phyloP scores from a whole-genome alignment of 1,140 invertebrate genomes.

The Cotesia chilonis region DNA sequence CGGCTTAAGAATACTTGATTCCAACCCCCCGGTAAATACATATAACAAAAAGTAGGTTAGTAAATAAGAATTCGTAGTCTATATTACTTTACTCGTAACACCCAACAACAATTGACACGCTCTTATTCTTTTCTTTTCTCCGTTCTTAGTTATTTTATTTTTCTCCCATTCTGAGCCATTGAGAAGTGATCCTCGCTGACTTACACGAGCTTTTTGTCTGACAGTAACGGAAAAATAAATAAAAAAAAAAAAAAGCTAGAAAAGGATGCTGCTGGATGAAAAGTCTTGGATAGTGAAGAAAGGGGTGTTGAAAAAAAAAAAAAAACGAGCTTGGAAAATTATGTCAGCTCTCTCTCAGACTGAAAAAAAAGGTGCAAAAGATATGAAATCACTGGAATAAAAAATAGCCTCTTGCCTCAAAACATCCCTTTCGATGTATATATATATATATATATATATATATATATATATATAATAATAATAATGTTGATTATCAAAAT shows the following conservation, averaged over 20 bases:
- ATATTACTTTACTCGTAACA: constrained; percentile 23
- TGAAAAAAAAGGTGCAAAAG: constrained; percentile 51
- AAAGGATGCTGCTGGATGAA: constrained; percentile 23
- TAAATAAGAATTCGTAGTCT: constrained; percentile 16
- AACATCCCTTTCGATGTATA: background rate
- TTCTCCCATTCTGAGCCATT: constrained; percentile 4
- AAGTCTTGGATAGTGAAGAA: constrained; percentile 38
- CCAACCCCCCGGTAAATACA: background rate
- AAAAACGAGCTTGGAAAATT: constrained; percentile 51
- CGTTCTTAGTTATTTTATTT: background rate
- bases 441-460: background rate
- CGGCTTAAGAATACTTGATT: too few relatives aligned
- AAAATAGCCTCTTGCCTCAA: constrained; percentile 45
- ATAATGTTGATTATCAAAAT: too few relatives aligned
- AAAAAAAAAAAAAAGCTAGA: constrained; percentile 29
- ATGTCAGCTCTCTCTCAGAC: constrained; percentile 54
- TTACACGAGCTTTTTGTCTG: constrained; percentile 46
- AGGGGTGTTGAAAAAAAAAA: constrained; percentile 30
- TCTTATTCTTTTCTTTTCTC: background rate
- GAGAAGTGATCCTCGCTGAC: constrained; percentile 38
- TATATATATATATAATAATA: background rate
- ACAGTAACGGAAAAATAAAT: constrained; percentile 30
- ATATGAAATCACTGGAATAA: constrained; percentile 52
- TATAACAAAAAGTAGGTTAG: background rate
- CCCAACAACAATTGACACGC: constrained; percentile 30